phyloP scores from a whole-genome alignment of 2,888 invertebrate genomes.

The Eilema caniola region DNA sequence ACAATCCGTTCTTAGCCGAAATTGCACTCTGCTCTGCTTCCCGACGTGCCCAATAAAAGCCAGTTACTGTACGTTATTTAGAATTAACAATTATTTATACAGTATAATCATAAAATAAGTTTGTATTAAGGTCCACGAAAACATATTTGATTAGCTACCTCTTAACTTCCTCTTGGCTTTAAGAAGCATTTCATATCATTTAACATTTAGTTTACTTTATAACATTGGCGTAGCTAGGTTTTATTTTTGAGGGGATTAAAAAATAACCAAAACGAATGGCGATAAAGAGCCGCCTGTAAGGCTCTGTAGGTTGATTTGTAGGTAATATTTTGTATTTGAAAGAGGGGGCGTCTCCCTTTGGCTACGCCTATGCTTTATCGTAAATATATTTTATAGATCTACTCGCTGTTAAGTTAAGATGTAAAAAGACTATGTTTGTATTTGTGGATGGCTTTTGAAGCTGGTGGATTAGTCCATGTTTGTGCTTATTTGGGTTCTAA shows the following conservation, averaged over 20 bases:
- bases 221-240: neutral
- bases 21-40: neutral
- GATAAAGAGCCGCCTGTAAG: too few species aligned
- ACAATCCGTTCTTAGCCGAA: neutral
- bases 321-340: neutral
- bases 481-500: slow-evolving; percentile 41
- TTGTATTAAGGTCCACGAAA: slow-evolving; percentile 33
- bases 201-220: slow-evolving; percentile 33
- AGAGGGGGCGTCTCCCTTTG: neutral
- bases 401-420: slow-evolving; percentile 34
- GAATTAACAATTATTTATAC: slow-evolving; percentile 15
- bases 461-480: slow-evolving; percentile 26
- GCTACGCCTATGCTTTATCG: slow-evolving; percentile 10
- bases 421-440: slow-evolving; percentile 39
- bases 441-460: slow-evolving; percentile 38
- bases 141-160: slow-evolving; percentile 16
- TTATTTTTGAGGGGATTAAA: neutral
- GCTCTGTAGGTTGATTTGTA: neutral
- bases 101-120: slow-evolving; percentile 24
- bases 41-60: neutral
- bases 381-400: slow-evolving; percentile 36
- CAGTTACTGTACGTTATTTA: slow-evolving; percentile 6
- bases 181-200: slow-evolving; percentile 51
- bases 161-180: slow-evolving; percentile 47
- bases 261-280: too few species aligned